Conservation (phyloP, 2,888 invertebrate genomes). For the Stenoptilia bipunctidactyla region DNA sequence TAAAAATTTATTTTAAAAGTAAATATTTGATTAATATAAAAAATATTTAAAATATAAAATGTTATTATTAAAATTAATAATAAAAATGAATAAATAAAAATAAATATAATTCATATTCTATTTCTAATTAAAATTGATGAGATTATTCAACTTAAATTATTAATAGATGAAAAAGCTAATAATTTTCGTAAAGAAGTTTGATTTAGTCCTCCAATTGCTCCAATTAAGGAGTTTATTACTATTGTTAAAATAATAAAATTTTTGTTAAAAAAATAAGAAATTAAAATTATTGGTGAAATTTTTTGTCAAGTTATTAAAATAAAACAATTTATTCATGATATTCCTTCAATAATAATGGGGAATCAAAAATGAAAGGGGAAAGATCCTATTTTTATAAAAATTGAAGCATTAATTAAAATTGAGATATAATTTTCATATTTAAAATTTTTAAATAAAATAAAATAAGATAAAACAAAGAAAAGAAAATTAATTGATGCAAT, state of each 20-base stretch:
- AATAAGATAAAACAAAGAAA: constrained; percentile 53
- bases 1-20: constrained; percentile 38
- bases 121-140: constrained; percentile 49
- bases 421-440: constrained; percentile 30
- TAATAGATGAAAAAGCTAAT: constrained; percentile 74
- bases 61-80: constrained; percentile 49
- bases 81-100: constrained; percentile 53
- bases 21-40: constrained; percentile 64
- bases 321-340: constrained; percentile 68
- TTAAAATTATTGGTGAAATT: constrained; percentile 71
- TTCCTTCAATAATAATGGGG: constrained; percentile 69
- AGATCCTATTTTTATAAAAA: constrained; percentile 70
- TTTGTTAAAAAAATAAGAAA: constrained; percentile 54
- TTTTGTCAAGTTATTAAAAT: constrained; percentile 75
- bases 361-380: constrained; percentile 74
- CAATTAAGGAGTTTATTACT: constrained; percentile 53
- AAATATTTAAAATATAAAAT: constrained; percentile 59
- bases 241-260: constrained; percentile 51
- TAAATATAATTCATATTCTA: constrained; percentile 56
- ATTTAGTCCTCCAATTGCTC: constrained; percentile 65
- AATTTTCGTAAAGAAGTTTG: constrained; percentile 71
- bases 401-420: constrained; percentile 42
- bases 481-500: constrained; percentile 69
- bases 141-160: constrained; percentile 73
- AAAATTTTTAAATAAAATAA: constrained; percentile 40